Percentiles rank a stretch among this genome's conserved stretches.
phyloP scores from a whole-genome alignment of 2,888 invertebrate genomes.

The Ormyrus pomaceus region DNA sequence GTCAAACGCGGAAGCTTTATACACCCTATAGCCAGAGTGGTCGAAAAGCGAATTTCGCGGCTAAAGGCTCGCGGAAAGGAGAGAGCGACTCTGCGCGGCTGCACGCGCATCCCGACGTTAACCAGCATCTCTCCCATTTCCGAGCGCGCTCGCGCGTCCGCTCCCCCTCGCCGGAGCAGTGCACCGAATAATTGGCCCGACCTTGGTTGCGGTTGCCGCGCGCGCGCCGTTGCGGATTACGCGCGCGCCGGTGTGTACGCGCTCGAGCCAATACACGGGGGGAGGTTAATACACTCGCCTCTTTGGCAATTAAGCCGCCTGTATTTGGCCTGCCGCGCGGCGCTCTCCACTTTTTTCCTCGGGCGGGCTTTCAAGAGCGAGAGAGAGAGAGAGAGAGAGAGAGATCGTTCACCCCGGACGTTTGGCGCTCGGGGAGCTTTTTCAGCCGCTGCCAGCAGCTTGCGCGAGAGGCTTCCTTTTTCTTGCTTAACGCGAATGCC shows the following conservation, averaged over 20 bases:
- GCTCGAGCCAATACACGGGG: background rate
- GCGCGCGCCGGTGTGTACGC: background rate
- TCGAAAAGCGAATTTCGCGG: no score
- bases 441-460: no score
- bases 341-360: background rate
- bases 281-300: constrained; percentile 45
- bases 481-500: no score
- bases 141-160: background rate
- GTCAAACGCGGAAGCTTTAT: background rate
- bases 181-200: constrained; percentile 60
- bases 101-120: background rate
- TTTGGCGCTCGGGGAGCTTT: no score
- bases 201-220: constrained; percentile 62
- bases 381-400: no score
- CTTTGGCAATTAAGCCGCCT: background rate
- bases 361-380: background rate
- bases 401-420: no score
- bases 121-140: background rate
- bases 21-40: background rate
- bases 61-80: background rate
- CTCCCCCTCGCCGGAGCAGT: background rate
- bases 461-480: no score
- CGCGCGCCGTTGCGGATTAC: constrained; percentile 59
- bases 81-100: background rate
- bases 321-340: background rate